Evolutionary conservation across 2,888 invertebrate species (phyloP).

Genomic region (Disparrhopalites patrizii): DNA sequence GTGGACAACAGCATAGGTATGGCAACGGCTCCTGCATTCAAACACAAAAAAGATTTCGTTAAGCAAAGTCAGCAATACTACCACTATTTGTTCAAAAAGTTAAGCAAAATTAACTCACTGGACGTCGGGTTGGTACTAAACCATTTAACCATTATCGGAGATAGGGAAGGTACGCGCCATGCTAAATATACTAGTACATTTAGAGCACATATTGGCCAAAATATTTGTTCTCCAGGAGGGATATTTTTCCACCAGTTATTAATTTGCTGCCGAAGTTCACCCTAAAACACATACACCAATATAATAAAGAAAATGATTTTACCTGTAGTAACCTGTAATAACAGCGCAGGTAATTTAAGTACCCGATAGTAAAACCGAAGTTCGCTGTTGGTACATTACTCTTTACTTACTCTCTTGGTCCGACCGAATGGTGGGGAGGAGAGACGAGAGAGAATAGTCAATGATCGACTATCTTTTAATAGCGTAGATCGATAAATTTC

Average conservation of each 20-base stretch:
- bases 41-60: conserved; percentile 33
- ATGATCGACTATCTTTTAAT: conserved; percentile 6
- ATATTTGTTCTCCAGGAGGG: conserved; percentile 70
- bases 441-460: conserved; percentile 4
- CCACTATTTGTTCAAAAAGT: background rate
- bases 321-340: too few relatives aligned
- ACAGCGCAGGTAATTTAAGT: background rate
- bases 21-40: conserved; percentile 67
- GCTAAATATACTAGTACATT: conserved; percentile 75
- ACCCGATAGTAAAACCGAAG: background rate
- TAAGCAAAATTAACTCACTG: conserved; percentile 57
- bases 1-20: conserved; percentile 89
- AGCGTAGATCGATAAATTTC: conserved; percentile 58
- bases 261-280: conserved; percentile 51
- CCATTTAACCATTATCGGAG: conserved; percentile 72
- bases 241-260: conserved; percentile 69
- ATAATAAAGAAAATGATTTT: background rate
- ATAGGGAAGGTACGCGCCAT: conserved; percentile 72
- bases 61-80: background rate
- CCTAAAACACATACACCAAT: conserved; percentile 15
- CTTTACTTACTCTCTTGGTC: conserved; percentile 13
- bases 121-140: conserved; percentile 79
- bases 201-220: conserved; percentile 70
- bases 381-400: background rate
- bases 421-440: conserved; percentile 20